Percentiles rank a stretch among this genome's conserved stretches.
phyloP scores from a whole-genome alignment of 1,140 invertebrate genomes.

The Argopecten irradians region DNA sequence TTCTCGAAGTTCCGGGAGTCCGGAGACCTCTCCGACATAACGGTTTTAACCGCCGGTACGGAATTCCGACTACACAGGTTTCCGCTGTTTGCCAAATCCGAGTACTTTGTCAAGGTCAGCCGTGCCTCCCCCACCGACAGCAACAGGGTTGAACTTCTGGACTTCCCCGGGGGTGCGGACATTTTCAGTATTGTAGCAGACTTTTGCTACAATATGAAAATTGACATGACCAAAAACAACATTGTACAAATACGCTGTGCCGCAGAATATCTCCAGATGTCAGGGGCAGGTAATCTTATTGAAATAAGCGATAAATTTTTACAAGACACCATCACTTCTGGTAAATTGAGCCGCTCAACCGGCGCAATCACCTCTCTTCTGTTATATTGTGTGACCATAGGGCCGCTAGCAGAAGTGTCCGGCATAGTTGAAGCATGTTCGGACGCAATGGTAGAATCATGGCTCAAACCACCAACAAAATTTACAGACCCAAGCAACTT shows the following conservation, averaged over 20 bases:
- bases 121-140: constrained; percentile 49
- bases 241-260: constrained; percentile 72
- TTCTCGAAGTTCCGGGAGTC: constrained; percentile 73
- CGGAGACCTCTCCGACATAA: constrained; percentile 74
- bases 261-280: constrained; percentile 72
- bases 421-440: constrained; percentile 65
- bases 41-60: constrained; percentile 62
- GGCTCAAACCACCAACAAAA: constrained; percentile 66
- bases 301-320: constrained; percentile 72
- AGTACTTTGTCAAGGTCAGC: constrained; percentile 71
- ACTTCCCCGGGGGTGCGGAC: constrained; percentile 74
- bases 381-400: constrained; percentile 61
- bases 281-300: constrained; percentile 67
- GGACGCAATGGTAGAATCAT: constrained; percentile 71
- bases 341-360: constrained; percentile 67
- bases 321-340: constrained; percentile 69
- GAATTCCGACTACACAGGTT: constrained; percentile 74
- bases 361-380: constrained; percentile 62
- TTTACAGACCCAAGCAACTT: constrained; percentile 58
- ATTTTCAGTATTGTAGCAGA: constrained; percentile 72
- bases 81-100: constrained; percentile 73
- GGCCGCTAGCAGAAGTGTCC: constrained; percentile 65
- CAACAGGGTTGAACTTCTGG: constrained; percentile 62
- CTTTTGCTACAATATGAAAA: constrained; percentile 74
- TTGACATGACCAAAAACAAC: constrained; percentile 70